A percentile compares a stretch with the other conserved stretches of the same genome.
phyloP scores from a whole-genome alignment of 1,140 invertebrate species.

The Papilio xuthus region DNA sequence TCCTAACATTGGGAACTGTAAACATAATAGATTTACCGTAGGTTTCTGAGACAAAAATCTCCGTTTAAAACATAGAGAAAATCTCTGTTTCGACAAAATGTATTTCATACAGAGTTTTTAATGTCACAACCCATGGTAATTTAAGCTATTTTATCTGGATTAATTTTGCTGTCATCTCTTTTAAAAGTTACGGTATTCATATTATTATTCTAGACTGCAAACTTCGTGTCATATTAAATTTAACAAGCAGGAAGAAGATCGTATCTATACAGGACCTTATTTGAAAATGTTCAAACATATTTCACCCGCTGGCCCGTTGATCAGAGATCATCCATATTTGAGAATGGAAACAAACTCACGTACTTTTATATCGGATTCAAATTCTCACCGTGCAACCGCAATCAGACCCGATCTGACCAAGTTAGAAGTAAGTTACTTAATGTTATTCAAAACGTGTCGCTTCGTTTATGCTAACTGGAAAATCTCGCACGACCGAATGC shows the following conservation, averaged over 20 bases:
- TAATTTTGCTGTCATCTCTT: too few species aligned
- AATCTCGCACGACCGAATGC: slow-evolving; percentile 70
- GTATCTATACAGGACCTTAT: background rate
- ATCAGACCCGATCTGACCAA: slow-evolving; percentile 35
- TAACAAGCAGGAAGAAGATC: background rate
- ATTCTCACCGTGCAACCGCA: slow-evolving; percentile 20
- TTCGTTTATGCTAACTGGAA: slow-evolving; percentile 71
- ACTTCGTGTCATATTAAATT: background rate
- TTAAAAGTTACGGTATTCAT: too few species aligned
- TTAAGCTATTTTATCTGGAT: too few species aligned
- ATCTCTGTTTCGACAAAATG: too few species aligned
- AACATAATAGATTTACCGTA: too few species aligned
- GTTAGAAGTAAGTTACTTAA: slow-evolving; percentile 36
- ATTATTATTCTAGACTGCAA: background rate
- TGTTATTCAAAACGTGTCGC: slow-evolving; percentile 59
- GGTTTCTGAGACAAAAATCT: too few species aligned
- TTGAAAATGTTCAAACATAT: slow-evolving; percentile 32
- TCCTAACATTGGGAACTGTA: too few species aligned
- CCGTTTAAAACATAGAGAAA: too few species aligned
- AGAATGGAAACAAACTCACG: slow-evolving; percentile 23
- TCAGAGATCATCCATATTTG: slow-evolving; percentile 30
- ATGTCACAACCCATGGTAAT: too few species aligned
- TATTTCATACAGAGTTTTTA: too few species aligned
- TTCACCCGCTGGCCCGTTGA: slow-evolving; percentile 25
- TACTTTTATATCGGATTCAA: slow-evolving; percentile 35